Base-by-base conservation (phyloP, 2,113 vertebrate genomes). In the Elgaria multicarinata region DNA sequence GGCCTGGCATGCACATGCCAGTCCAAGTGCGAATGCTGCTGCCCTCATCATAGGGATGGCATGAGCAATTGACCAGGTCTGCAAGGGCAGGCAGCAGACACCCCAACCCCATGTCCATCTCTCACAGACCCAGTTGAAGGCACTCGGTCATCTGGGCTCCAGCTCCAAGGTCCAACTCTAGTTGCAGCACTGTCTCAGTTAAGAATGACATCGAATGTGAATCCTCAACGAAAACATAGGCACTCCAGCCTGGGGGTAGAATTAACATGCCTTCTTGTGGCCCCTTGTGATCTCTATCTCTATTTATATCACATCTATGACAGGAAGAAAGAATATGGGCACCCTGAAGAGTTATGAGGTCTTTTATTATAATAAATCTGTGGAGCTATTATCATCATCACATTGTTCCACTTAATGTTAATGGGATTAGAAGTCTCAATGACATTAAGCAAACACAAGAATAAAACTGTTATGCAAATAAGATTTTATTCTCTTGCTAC, bases 381-480 rank as follows among this genome's bases (percentile, higher is more conserved):
- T 50, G 20, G 75, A 69, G 75, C 75, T 79, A 28, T 87, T 78
- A 79, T 79, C 44, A 79, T 79, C 44, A 66, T 67, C 26, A 28
- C 39, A 50, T 69, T n/a, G 20, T 87, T 87, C 42, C 50, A 42
- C 75, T 69, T 78, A 67, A 62, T 36, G 39, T 87, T 87, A 31
- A 78, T 72, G 64, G 86, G 62, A 87, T 87, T 53, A 87, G 64
- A 66, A 79, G 67, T 79, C 86, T 62, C 58, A 66, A 50, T 3
- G 22, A 87, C 33, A 87, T 87, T 44, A 87, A 36, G 55, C 39
- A 87, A 46, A 79, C 62, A n/a, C 33, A 79, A 50, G 42, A 77
- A 76, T 67, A 87, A 87, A 79, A 77, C 75, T 66, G 39, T 78
- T 87, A 87, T 16, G 62, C 44, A 87, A 87, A 87, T 79, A 66